A percentile compares a stretch with the other conserved stretches of the same genome.
These are phyloP conservation scores for Cyanoliseus patagonus DNA, from an alignment of 2,113 vertebrate genomes.

Conservation along the genomic window DNA sequence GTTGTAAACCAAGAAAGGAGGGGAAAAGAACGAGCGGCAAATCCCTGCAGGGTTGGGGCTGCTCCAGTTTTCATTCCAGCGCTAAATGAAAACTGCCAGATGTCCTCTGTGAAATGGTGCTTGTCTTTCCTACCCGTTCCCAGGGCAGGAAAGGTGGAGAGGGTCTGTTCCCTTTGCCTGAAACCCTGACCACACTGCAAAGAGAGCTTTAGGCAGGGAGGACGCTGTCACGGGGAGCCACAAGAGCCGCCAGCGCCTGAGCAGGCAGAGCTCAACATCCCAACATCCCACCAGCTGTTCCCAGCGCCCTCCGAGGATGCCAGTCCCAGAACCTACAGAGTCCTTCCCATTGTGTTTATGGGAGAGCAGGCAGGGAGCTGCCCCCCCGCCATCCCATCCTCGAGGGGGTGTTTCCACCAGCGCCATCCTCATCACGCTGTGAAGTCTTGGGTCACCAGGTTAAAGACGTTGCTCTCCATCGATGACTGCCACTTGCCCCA, in stretches of 20 bases:
- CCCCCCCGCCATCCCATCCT: background rate
- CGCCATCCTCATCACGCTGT: background rate
- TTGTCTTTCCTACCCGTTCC: background rate
- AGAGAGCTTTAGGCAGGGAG: background rate
- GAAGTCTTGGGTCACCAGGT: constrained; percentile 70
- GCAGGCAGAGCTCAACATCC: background rate
- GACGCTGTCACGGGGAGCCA: background rate
- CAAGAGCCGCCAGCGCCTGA: fast-evolving
- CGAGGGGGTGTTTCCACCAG: background rate
- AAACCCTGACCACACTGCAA: background rate
- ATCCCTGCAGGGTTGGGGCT: fast-evolving
- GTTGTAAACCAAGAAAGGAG: background rate
- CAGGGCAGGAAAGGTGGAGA: background rate
- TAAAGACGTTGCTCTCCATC: constrained; percentile 66
- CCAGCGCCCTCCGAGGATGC: background rate
- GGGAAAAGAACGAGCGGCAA: background rate
- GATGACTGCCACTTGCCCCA: constrained; percentile 54
- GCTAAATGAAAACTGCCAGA: background rate
- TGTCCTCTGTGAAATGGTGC: background rate
- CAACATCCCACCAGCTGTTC: fast-evolving
- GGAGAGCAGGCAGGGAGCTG: fast-evolving
- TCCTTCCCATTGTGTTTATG: background rate
- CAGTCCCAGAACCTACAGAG: background rate
- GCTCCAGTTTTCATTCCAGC: background rate
- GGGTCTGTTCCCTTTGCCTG: background rate